These are phyloP conservation scores for Sanderia malayensis DNA, from an alignment of 30 jellyfish, hydroid and myxozoan genomes.

Conservation along the genomic window DNA sequence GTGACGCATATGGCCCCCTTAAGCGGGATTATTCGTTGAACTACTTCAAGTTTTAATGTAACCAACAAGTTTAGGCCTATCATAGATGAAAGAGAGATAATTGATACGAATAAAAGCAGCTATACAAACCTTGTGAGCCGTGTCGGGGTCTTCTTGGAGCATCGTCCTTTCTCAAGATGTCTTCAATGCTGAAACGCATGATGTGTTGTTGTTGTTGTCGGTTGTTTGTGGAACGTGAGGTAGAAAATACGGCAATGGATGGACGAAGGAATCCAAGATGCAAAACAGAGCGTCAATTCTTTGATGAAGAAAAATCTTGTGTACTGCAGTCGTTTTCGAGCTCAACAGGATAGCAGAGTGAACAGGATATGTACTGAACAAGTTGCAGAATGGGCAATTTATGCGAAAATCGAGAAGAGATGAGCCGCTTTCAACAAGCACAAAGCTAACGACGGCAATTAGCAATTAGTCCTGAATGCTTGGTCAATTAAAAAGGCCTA, in stretches of 20 bases:
- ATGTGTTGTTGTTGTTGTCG: too few species aligned
- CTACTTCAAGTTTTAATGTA: too few species aligned
- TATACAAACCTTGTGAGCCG: not conserved
- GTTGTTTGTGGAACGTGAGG: too few species aligned
- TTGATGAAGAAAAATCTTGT: not conserved
- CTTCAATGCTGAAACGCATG: slow-evolving; percentile 69
- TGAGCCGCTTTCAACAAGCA: not conserved
- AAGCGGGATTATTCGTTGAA: too few species aligned
- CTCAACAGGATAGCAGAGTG: not conserved
- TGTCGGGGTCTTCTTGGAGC: not conserved
- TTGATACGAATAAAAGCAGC: too few species aligned
- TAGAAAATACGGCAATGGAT: too few species aligned
- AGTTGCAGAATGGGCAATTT: not conserved
- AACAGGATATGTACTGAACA: slow-evolving; percentile 2
- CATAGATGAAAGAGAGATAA: too few species aligned
- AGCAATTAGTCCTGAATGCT: slow-evolving; percentile 5
- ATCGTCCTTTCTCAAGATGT: slow-evolving; percentile 43
- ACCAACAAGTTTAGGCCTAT: too few species aligned
- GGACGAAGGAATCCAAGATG: too few species aligned
- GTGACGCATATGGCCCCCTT: too few species aligned
- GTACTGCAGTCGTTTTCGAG: not conserved
- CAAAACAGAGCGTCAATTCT: not conserved
- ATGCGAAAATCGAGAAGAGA: not conserved
- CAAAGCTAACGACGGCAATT: not conserved
- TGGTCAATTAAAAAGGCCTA: slow-evolving; percentile 3